Percentiles rank a stretch among this genome's conserved stretches.
These are phyloP conservation scores for Coleophora flavipennella DNA, from an alignment of 2,888 invertebrate species.

Conservation along the genomic window DNA sequence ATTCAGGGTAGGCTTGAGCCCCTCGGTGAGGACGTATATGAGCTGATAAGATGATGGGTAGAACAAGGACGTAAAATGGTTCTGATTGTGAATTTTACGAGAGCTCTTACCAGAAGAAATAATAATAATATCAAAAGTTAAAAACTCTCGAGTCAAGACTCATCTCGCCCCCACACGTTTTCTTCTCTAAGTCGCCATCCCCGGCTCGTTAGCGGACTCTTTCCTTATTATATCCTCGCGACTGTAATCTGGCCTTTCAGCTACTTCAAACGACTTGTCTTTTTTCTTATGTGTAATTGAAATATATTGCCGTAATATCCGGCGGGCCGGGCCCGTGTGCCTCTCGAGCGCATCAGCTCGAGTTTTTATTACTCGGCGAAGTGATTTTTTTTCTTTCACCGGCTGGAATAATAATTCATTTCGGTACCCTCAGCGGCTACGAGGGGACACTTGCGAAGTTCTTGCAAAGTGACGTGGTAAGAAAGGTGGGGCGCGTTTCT, in stretches of 20 bases:
- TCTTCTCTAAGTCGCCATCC: constrained; percentile 53
- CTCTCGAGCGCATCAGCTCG: constrained; percentile 64
- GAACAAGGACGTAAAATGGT: no score
- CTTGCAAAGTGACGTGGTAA: constrained; percentile 20
- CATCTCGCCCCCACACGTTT: constrained; percentile 44
- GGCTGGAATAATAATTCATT: constrained; percentile 68
- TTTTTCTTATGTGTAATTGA: constrained; percentile 73
- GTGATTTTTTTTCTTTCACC: constrained; percentile 61
- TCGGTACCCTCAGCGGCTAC: constrained; percentile 43
- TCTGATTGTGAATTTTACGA: not conserved
- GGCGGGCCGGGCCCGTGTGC: constrained; percentile 55
- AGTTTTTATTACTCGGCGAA: constrained; percentile 67
- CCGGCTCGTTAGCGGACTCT: constrained; percentile 58
- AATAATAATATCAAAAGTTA: constrained; percentile 31
- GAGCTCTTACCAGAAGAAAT: constrained; percentile 2
- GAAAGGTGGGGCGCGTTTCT: constrained; percentile 26
- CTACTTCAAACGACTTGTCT: constrained; percentile 71
- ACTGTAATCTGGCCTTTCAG: constrained; percentile 69
- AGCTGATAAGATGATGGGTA: no score
- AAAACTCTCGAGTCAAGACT: constrained; percentile 34
- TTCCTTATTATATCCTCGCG: constrained; percentile 64
- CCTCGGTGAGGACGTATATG: no score
- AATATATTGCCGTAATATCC: constrained; percentile 73
- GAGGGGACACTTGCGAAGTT: constrained; percentile 47
- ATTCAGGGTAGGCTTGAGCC: no score